Conservation (phyloP, 1,140 invertebrate species). For the Bombyx mandarina region DNA sequence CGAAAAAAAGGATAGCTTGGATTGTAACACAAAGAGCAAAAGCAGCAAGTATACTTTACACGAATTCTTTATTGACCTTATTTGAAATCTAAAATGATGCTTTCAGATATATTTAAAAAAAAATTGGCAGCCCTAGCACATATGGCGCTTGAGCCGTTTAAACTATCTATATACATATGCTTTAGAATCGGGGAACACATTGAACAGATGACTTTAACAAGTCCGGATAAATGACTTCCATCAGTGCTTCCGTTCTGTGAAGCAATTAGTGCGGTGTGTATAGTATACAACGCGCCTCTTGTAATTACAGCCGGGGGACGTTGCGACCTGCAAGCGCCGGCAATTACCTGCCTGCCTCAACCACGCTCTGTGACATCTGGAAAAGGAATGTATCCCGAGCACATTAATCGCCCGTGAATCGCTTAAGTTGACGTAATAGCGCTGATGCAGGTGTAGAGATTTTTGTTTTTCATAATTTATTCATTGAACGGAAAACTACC, state of each 20-base stretch:
- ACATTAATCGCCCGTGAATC: too few species aligned
- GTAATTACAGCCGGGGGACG: slow-evolving; percentile 14
- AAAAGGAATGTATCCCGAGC: not conserved
- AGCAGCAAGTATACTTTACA: too few species aligned
- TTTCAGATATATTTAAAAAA: too few species aligned
- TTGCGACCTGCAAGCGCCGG: slow-evolving; percentile 1
- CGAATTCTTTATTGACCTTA: too few species aligned
- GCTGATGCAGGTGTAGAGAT: too few species aligned
- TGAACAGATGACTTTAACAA: slow-evolving; percentile 12
- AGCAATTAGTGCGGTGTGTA: slow-evolving; percentile 22
- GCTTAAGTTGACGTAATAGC: too few species aligned
- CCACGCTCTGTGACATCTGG: not conserved
- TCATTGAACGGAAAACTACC: too few species aligned
- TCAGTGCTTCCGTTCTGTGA: slow-evolving; percentile 15
- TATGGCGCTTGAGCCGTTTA: not conserved
- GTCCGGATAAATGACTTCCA: slow-evolving; percentile 16
- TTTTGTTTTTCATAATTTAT: too few species aligned
- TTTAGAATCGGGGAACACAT: not conserved
- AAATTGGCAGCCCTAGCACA: too few species aligned
- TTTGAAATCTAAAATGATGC: too few species aligned
- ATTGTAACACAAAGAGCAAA: too few species aligned
- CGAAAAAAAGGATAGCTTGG: too few species aligned
- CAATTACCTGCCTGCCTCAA: slow-evolving; percentile 4
- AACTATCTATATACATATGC: not conserved
- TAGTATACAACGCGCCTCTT: slow-evolving; percentile 7